Base-by-base conservation (phyloP, 2,888 invertebrate species). In the Drosophila setosimentum region DNA sequence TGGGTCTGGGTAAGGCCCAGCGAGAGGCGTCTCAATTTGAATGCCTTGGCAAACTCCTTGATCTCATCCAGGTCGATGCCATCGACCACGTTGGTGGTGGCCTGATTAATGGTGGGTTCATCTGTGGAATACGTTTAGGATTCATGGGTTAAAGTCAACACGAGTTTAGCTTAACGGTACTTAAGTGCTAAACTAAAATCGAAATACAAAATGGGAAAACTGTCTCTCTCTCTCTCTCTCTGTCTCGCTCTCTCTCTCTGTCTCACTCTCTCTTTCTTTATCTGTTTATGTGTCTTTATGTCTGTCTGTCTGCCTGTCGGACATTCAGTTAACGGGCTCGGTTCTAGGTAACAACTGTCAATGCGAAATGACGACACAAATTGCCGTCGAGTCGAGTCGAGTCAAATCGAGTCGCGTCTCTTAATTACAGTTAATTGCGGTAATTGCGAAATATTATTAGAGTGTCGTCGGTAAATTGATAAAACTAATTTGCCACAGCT, bases 41-140 rank as follows among this genome's bases (percentile, higher is more conserved):
- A 99, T 77, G 97, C 98, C 94, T 98, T 98, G 80, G 99, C 99
- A 94, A 99, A 99, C 94, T 99, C 99, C 94, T 98, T 98, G 93
- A 99, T 99, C 94, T 99, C 99, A 93, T 99, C 99, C 92, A 99
- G 94, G 94, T 99, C 98, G 91, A 99, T 98, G 60, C 99, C 99
- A 92, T 99, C 99, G 40, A 99, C 98, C 65, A 98, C 97, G 93
- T 98, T 98, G 92, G 97, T 97, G 82, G 96, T 98, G 59, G 97
- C 97, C 94, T 98, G 98, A 94, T 97, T 98, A 92, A 98, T 98
- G 78, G 98, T 98, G 71, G 97, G 97, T 93, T 97, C 97, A 94
- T 97, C 97, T 97, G 94, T 61, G 93, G 76, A 24, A 66, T 29
- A 30, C 58, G 37, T 61, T 45, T 37, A 63, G 55, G 59, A 51